Evolutionary conservation across 2,888 invertebrate genomes (phyloP), one percentile per base, ranked within the genome.

Genomic region (Cryptocheilus praepositus): DNA sequence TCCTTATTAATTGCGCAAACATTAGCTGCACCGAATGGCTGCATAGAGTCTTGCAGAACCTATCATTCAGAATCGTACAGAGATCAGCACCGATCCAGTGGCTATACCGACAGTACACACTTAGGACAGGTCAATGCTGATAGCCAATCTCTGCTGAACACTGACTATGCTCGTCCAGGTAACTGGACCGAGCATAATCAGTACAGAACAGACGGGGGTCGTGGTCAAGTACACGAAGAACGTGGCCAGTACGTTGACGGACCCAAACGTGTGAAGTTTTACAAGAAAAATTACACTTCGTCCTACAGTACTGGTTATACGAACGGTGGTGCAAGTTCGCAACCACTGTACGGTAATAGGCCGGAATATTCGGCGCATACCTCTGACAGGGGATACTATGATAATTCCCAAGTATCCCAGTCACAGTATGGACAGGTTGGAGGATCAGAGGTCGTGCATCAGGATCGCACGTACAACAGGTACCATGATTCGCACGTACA

Each of bases 161-260:
- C 74, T 11, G 74, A 80, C 19, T 73, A 75, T 28, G 51, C 73
- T 0, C 79, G 73, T 46, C 84, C 85, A n/a, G 86, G 84, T 16
- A 86, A 76, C 21, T 86, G 86, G 86, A 73, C 77, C 0, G 85
- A 85, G 44, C 80, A 77, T 25, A 85, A 86, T 60, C 76, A 82
- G 11, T 85, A 81, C 57, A 70, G 70, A n/a, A 78, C 83, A 2
- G 76, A 84, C 36, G 76, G 77, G 56, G 85, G 85, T n/a, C 74
- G 70, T 15, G 86, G 85, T 4, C 70, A 79, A 54, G 80, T 85
- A 57, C 76, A 77, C 25, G 84, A 85, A 70, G 80, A 82, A 51
- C 74, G 73, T 3, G 85, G 85, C 0, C 86, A 85, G 62, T 61
- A 69, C 36, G 70, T 69, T 0, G 63, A 70, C 2, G 76, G 74